Percentiles rank a stretch among this genome's conserved stretches.
Conservation (phyloP, 2,797 vertebrate genomes). For the Clarias fuscus region DNA sequence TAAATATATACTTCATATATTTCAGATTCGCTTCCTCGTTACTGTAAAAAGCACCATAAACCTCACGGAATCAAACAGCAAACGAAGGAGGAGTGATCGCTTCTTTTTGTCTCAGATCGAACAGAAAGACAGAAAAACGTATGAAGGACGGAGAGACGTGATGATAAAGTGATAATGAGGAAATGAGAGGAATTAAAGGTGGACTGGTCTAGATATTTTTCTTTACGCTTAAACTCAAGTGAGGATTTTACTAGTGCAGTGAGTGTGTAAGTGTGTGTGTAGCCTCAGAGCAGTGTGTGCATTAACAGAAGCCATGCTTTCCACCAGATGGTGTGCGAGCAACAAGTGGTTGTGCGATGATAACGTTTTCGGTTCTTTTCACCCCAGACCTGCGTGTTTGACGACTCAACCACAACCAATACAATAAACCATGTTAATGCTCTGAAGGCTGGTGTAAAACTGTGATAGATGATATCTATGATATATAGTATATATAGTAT, state of each 20-base stretch:
- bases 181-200: no score
- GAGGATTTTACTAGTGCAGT: neutral
- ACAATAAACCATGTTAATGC: slow-evolving; percentile 29
- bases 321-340: neutral
- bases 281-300: slow-evolving; percentile 48
- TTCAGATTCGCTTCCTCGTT: neutral
- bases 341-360: slow-evolving; percentile 6
- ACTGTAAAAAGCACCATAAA: neutral
- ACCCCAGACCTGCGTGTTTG: neutral
- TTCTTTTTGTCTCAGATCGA: neutral
- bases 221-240: neutral
- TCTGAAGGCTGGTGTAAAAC: slow-evolving; percentile 57
- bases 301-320: slow-evolving; percentile 48
- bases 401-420: neutral
- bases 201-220: neutral
- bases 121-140: neutral
- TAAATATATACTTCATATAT: no score
- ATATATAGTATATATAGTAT: neutral
- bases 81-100: neutral
- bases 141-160: neutral
- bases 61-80: neutral
- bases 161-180: neutral
- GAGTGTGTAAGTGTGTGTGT: slow-evolving; percentile 17
- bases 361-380: neutral
- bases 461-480: slow-evolving; percentile 9